These are phyloP conservation scores for Nomada ruficornis DNA, from an alignment of 2,888 invertebrate genomes.

Conservation along the genomic window DNA sequence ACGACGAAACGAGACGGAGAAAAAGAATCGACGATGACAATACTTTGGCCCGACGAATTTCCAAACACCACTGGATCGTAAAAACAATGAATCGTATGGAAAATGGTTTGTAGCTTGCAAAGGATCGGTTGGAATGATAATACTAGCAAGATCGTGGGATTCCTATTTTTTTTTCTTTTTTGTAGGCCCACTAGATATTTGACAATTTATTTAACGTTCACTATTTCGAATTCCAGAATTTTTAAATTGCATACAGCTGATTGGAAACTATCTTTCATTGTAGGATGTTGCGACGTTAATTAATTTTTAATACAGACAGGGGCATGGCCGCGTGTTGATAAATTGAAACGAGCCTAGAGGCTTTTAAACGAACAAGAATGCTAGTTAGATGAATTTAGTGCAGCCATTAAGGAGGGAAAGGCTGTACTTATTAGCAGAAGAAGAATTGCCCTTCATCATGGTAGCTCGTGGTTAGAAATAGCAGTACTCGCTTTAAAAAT, in stretches of 20 bases:
- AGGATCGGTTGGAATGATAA: too few species aligned
- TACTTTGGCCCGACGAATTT: neutral
- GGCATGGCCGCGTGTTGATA: neutral
- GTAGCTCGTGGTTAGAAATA: slow-evolving; percentile 10
- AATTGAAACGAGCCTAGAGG: neutral
- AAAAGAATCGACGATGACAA: neutral
- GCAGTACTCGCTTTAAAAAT: slow-evolving; percentile 16
- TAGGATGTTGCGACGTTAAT: neutral
- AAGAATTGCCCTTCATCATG: slow-evolving; percentile 37
- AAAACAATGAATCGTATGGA: too few species aligned
- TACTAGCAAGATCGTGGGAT: too few species aligned
- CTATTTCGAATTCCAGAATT: too few species aligned
- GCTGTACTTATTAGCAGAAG: slow-evolving; percentile 36
- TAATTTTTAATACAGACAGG: neutral
- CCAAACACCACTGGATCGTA: neutral
- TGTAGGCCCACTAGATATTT: too few species aligned
- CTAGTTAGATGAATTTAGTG: slow-evolving; percentile 20
- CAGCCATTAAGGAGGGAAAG: slow-evolving; percentile 26
- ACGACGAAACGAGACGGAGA: neutral
- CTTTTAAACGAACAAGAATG: slow-evolving; percentile 24
- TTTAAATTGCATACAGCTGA: too few species aligned
- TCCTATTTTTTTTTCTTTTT: too few species aligned
- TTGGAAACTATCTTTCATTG: too few species aligned
- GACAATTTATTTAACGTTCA: too few species aligned
- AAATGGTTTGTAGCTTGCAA: too few species aligned